A percentile compares a stretch with the other conserved stretches of the same genome.
phyloP scores from a whole-genome alignment of 2,888 invertebrate species.

The Megastigmus dorsalis region DNA sequence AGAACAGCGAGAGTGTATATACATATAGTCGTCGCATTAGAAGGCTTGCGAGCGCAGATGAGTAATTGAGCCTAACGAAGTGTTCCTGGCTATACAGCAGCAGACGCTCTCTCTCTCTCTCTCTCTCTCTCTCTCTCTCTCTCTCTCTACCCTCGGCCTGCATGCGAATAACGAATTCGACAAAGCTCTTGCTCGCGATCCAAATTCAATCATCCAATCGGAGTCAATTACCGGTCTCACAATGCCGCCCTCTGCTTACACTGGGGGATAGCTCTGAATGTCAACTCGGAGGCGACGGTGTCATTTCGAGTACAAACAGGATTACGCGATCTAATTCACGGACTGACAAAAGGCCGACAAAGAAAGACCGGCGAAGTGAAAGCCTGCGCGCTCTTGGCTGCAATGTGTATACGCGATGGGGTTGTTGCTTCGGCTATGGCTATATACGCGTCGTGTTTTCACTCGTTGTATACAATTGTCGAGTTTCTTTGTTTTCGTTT shows the following conservation, averaged over 20 bases:
- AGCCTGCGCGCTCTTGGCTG: too few species aligned
- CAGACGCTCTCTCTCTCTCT: too few species aligned
- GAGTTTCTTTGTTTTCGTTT: too few species aligned
- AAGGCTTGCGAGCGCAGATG: slow-evolving; percentile 30
- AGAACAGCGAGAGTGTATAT: background rate
- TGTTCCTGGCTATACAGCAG: too few species aligned
- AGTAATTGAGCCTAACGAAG: slow-evolving; percentile 73
- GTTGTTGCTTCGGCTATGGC: too few species aligned
- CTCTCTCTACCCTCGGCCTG: too few species aligned
- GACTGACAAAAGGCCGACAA: slow-evolving; percentile 70
- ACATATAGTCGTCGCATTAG: background rate
- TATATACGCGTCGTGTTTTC: too few species aligned
- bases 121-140: too few species aligned
- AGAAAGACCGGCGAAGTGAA: slow-evolving; percentile 63
- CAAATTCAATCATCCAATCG: slow-evolving; percentile 74
- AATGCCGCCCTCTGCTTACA: slow-evolving; percentile 63
- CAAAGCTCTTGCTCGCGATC: slow-evolving; percentile 64
- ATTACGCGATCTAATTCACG: slow-evolving; percentile 73
- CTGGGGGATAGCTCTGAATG: too few species aligned
- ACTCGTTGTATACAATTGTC: too few species aligned
- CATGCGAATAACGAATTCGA: slow-evolving; percentile 69
- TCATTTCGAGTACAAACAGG: slow-evolving; percentile 73
- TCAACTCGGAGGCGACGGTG: slow-evolving; percentile 70
- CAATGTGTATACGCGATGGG: too few species aligned
- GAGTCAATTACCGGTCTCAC: slow-evolving; percentile 72